Percentiles rank a stretch among this genome's conserved stretches.
Evolutionary conservation across 2,113 vertebrate species (phyloP).

Genomic region (Dipodomys ordii): DNA sequence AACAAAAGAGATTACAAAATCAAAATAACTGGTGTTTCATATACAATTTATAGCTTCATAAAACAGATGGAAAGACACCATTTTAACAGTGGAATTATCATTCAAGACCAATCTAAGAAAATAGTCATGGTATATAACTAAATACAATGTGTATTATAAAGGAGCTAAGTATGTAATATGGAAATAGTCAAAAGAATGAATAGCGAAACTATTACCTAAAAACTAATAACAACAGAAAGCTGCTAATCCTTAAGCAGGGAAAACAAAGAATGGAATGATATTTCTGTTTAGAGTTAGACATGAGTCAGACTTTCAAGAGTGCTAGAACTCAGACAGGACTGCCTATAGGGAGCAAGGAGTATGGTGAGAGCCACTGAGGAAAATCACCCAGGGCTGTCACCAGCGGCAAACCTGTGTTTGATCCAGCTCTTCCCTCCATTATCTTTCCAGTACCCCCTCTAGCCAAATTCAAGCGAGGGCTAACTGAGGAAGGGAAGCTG

Average conservation of each 20-base stretch:
- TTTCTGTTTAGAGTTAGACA: background rate
- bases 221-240: conserved; percentile 2
- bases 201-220: background rate
- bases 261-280: background rate
- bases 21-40: background rate
- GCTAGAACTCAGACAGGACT: background rate
- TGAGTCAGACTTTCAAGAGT: background rate
- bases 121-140: background rate
- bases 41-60: conserved; percentile 1
- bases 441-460: background rate
- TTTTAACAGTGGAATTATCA: conserved; percentile 34
- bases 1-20: background rate
- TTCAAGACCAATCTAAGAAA: background rate
- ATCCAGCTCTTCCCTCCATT: background rate
- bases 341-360: background rate
- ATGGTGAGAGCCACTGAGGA: background rate
- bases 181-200: conserved; percentile 20
- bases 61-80: background rate
- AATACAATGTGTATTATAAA: background rate
- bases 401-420: background rate
- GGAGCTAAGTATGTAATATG: background rate
- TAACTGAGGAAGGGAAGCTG: background rate
- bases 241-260: background rate
- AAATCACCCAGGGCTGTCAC: background rate
- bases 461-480: background rate